phyloP scores from a whole-genome alignment of 2,888 invertebrate genomes.

The Sinohyriopsis cumingii region DNA sequence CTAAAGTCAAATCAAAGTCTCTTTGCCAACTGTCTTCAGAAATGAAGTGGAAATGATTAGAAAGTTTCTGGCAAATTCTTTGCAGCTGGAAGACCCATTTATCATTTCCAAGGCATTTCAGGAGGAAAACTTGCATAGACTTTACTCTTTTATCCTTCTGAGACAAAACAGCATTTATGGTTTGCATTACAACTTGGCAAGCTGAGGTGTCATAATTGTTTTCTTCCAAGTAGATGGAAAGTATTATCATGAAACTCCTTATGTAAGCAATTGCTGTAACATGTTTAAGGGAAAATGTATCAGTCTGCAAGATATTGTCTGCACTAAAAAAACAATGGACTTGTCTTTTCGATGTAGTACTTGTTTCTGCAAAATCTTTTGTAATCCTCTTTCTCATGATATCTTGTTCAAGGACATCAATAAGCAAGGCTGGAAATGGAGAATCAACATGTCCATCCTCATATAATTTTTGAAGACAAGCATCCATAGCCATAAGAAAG shows the following conservation, averaged over 20 bases:
- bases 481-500: background rate
- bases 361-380: no score
- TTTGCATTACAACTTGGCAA: background rate
- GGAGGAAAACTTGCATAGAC: background rate
- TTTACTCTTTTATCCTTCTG: background rate
- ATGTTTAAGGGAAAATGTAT: conserved; percentile 4
- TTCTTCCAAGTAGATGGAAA: background rate
- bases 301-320: background rate
- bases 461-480: background rate
- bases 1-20: no score
- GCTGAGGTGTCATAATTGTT: background rate
- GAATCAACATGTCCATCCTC: conserved; percentile 8
- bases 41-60: background rate
- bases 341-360: no score
- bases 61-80: background rate
- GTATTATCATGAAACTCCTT: background rate
- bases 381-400: background rate
- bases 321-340: no score
- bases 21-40: no score
- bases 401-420: conserved; percentile 1
- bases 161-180: background rate
- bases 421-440: conserved; percentile 1
- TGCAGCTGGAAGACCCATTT: background rate
- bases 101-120: background rate
- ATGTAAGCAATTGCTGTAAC: conserved; percentile 12